Conservation (phyloP, 2,113 vertebrate species). For the Pomatostomus ruficeps region DNA sequence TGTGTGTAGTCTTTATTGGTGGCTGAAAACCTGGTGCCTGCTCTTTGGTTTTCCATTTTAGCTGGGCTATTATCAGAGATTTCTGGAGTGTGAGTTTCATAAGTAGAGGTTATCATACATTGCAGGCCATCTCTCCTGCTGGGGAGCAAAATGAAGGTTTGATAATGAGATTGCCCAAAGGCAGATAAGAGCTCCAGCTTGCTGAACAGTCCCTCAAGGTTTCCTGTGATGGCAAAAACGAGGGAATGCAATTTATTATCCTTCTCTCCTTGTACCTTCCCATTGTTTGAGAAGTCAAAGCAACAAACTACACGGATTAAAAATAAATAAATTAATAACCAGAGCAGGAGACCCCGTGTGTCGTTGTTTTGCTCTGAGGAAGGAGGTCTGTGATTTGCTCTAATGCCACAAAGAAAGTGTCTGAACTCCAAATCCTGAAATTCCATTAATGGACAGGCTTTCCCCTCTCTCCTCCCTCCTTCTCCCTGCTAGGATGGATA, state of each 20-base stretch:
- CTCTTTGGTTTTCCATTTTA: slow-evolving; percentile 61
- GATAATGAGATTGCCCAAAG: slow-evolving; percentile 70
- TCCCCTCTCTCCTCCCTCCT: neutral
- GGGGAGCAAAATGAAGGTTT: slow-evolving; percentile 69
- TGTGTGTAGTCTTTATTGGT: neutral
- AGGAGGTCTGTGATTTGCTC: neutral
- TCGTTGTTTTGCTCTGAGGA: neutral
- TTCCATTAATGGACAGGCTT: neutral
- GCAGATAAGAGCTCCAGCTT: slow-evolving; percentile 68
- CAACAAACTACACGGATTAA: neutral
- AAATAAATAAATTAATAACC: slow-evolving; percentile 52
- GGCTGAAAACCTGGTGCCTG: slow-evolving; percentile 24
- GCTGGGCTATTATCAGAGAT: slow-evolving; percentile 65
- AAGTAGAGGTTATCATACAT: slow-evolving; percentile 75
- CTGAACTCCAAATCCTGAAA: slow-evolving; percentile 14
- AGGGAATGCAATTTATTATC: slow-evolving; percentile 67
- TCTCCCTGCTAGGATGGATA: neutral
- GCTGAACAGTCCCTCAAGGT: slow-evolving; percentile 69
- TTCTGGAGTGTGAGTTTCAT: slow-evolving; percentile 70
- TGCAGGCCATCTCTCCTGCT: slow-evolving; percentile 69
- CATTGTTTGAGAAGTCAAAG: slow-evolving; percentile 46
- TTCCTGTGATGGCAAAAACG: slow-evolving; percentile 59
- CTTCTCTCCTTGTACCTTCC: slow-evolving; percentile 32
- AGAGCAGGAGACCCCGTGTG: neutral
- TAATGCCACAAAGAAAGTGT: neutral